Conservation (phyloP, 2,888 invertebrate species). For the Tiliacea aurago region DNA sequence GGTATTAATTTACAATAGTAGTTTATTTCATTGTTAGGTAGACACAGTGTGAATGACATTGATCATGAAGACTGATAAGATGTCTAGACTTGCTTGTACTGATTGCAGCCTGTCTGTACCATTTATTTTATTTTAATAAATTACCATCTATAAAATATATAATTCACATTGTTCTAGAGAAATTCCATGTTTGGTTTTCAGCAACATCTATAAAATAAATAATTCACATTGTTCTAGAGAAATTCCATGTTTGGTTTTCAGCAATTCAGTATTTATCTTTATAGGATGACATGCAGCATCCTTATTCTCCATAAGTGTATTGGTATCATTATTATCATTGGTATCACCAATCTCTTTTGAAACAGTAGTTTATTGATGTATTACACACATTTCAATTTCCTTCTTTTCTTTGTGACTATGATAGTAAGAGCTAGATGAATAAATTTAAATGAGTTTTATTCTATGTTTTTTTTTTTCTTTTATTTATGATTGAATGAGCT, state of each 20-base stretch:
- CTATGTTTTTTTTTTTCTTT: neutral
- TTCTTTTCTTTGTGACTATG: neutral
- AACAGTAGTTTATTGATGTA: neutral
- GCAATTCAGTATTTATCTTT: neutral
- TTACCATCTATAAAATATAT: neutral
- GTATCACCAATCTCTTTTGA: neutral
- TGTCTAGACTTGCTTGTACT: conserved; percentile 3
- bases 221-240: neutral
- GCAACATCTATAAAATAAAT: neutral
- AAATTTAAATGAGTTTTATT: neutral
- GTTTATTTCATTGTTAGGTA: conserved; percentile 5
- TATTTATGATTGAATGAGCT: neutral
- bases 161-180: neutral
- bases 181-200: neutral
- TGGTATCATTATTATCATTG: neutral
- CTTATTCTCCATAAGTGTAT: too few species aligned
- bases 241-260: neutral
- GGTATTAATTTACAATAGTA: neutral
- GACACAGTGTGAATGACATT: conserved; percentile 29
- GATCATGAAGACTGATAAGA: conserved; percentile 21
- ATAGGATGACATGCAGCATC: neutral
- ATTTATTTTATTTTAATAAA: neutral
- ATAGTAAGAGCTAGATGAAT: neutral
- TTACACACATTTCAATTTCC: neutral
- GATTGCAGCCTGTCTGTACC: neutral